These are phyloP conservation scores for Alloplasta piceator DNA, from an alignment of 2,888 invertebrate species.

Conservation along the genomic window DNA sequence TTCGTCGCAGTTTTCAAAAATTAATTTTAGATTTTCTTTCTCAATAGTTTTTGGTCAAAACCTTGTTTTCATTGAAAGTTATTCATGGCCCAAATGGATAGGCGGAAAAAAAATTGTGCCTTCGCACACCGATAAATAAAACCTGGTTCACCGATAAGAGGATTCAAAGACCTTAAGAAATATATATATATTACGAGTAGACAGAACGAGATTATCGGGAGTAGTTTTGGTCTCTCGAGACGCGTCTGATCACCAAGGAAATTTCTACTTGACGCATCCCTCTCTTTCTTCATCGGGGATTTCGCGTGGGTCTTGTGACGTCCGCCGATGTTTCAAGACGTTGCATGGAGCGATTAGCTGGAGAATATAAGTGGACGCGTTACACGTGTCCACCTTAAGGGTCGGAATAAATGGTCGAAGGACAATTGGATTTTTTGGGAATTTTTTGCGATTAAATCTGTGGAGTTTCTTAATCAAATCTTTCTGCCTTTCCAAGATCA, in stretches of 20 bases:
- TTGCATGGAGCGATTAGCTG: not conserved
- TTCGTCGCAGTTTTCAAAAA: too few relatives aligned
- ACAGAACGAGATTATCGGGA: not conserved
- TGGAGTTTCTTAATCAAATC: too few relatives aligned
- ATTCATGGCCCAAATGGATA: too few relatives aligned
- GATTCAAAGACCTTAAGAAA: not conserved
- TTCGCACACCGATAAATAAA: not conserved
- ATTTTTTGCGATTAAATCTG: too few relatives aligned
- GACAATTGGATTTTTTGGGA: too few relatives aligned
- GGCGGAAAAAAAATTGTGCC: too few relatives aligned
- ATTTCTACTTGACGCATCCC: conserved; percentile 48
- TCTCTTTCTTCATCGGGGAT: not conserved
- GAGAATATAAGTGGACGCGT: too few relatives aligned
- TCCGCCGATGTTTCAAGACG: not conserved
- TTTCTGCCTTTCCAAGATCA: too few relatives aligned
- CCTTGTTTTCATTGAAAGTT: too few relatives aligned
- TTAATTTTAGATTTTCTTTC: too few relatives aligned
- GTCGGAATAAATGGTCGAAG: too few relatives aligned
- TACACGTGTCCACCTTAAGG: not conserved
- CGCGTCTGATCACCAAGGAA: conserved; percentile 42
- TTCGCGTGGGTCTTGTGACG: conserved; percentile 18
- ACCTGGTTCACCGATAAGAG: not conserved
- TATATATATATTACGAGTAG: not conserved
- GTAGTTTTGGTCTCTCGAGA: conserved; percentile 3
- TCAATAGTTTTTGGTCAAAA: too few relatives aligned